Evolutionary conservation across 1,140 invertebrate genomes (phyloP), one percentile per base, ranked within the genome.

Genomic region (Sycophaga agraensis): DNA sequence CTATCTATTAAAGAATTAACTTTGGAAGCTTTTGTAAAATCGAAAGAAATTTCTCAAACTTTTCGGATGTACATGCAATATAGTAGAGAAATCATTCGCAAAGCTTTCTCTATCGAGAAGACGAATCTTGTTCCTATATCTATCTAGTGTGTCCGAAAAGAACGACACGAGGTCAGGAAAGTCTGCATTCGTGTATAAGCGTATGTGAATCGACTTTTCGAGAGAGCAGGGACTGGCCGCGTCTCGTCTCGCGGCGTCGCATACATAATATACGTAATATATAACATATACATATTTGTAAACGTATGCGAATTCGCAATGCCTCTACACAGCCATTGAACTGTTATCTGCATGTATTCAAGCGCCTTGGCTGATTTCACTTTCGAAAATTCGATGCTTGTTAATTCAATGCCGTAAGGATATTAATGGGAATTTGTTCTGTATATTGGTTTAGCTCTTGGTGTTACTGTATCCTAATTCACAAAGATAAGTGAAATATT

Each of bases 121-220:
- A 22, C 16, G 40, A 61, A 62, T 62, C 53, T 62, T 56, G 59
- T 62, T 62, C 59, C 59, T 62, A 62, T 42, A 40, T 22, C 19
- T 50, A 40, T 21, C 14, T 56, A 56, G 26, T 35, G 21, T 21
- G 26, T 55, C 34, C 22, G 9, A 55, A 28, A 40, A 34, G n/a
- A 53, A n/a, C 19, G 39, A 28, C 9, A 16, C 5, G 21, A 54
- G 22, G 34, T n/a, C 50, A 46, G 16, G 51, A 59, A 51, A 43
- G 39, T 43, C 37, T 35, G 5, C 17, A 24, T 35, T 35, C 19
- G 21, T 28, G 4, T 24, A 11, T 26, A 17, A n/a, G n/a, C 9
- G 9, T 54, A 43, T 19, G 14, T 14, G 39, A 59, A 28, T 37
- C 24, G 17, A 28, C 12, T 49, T 49, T 28, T 6, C 3, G n/a